A percentile compares a stretch with the other conserved stretches of the same genome.
These are phyloP conservation scores for Medauroidea extradentata DNA, from an alignment of 1,140 invertebrate genomes.

Conservation along the genomic window DNA sequence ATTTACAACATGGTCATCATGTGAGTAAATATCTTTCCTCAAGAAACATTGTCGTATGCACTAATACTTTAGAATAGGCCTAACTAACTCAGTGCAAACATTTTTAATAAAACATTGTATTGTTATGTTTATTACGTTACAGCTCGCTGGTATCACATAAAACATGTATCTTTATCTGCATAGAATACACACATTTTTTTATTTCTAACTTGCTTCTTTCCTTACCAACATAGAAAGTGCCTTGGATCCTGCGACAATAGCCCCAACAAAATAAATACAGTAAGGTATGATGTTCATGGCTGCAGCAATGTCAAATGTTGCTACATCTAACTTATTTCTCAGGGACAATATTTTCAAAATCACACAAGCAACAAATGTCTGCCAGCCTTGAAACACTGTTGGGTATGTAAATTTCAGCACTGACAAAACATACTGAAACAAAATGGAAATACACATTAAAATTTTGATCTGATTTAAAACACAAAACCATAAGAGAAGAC, in stretches of 20 bases:
- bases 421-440: conserved; percentile 43
- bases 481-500: background rate
- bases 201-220: too few relatives aligned
- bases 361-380: conserved; percentile 42
- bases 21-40: too few relatives aligned
- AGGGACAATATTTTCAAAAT: conserved; percentile 34
- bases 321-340: conserved; percentile 25
- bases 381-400: conserved; percentile 48
- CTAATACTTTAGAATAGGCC: too few relatives aligned
- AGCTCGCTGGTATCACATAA: too few relatives aligned
- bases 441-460: background rate
- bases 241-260: conserved; percentile 42
- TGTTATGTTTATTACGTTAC: too few relatives aligned
- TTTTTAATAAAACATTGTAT: too few relatives aligned
- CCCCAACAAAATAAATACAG: conserved; percentile 37
- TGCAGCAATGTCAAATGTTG: conserved; percentile 32
- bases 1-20: too few relatives aligned
- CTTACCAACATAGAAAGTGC: conserved; percentile 27
- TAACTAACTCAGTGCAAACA: too few relatives aligned
- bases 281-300: conserved; percentile 37
- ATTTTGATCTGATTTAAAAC: background rate
- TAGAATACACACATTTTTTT: too few relatives aligned
- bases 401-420: conserved; percentile 44
- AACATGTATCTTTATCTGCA: too few relatives aligned
- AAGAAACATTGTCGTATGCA: too few relatives aligned